phyloP scores from a whole-genome alignment of 1,140 invertebrate genomes.

The Heliconius himera region DNA sequence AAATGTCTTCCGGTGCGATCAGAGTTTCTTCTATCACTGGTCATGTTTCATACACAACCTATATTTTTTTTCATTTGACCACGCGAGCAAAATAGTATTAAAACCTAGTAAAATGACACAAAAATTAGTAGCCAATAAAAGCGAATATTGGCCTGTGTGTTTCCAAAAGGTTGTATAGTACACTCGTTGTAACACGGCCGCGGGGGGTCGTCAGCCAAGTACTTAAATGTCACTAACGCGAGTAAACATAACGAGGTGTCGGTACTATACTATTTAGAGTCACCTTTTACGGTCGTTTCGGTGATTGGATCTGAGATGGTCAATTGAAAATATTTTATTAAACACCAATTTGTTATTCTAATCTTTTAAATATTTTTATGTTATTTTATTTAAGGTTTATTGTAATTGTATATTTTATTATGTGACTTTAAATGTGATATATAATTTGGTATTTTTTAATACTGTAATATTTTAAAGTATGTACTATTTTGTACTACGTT shows the following conservation, averaged over 20 bases:
- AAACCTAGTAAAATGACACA: too few relatives aligned
- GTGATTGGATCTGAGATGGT: conserved; percentile 15
- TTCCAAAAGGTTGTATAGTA: neutral
- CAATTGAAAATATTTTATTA: conserved; percentile 14
- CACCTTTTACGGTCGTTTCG: conserved; percentile 10
- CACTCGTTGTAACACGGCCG: neutral
- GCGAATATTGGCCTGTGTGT: neutral
- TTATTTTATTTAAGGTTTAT: neutral
- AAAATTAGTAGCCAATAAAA: too few relatives aligned
- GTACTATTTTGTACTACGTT: neutral
- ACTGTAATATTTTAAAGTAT: neutral
- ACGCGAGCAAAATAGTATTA: too few relatives aligned
- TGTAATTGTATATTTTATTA: conserved; percentile 7
- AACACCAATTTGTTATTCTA: conserved; percentile 9
- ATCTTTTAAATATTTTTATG: neutral
- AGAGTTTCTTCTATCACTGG: too few relatives aligned
- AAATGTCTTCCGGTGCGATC: too few relatives aligned
- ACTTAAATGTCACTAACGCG: conserved; percentile 20
- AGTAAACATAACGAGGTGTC: conserved; percentile 20
- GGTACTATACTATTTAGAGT: conserved; percentile 13
- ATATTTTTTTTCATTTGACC: too few relatives aligned
- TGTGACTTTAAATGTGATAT: neutral
- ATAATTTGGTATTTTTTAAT: neutral
- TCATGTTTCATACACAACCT: too few relatives aligned
- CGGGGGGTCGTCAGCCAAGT: conserved; percentile 16